phyloP scores from a whole-genome alignment of 2,797 vertebrate genomes.

The Sylvia borin region DNA sequence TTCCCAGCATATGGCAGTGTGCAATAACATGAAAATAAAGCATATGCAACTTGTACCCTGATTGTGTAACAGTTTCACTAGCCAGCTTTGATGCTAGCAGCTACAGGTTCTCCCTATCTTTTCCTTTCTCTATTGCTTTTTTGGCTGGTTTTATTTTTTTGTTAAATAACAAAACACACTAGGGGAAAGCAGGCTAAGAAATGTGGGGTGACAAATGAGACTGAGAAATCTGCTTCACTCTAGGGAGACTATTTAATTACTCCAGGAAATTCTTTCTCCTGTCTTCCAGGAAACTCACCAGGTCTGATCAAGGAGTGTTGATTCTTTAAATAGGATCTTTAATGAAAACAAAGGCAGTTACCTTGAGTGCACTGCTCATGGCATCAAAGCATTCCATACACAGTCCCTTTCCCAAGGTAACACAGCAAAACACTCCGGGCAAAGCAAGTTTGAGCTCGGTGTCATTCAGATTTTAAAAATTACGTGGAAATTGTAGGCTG shows the following conservation, averaged over 20 bases:
- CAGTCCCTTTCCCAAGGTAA: not conserved
- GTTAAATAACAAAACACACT: not conserved
- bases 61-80: not conserved
- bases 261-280: constrained; percentile 57
- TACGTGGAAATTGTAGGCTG: not conserved
- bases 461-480: not conserved
- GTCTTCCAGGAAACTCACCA: constrained; percentile 62
- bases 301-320: constrained; percentile 34
- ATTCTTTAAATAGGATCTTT: constrained; percentile 50
- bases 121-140: not conserved
- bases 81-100: not conserved
- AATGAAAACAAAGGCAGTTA: constrained; percentile 56
- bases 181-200: not conserved
- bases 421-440: not conserved
- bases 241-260: constrained; percentile 18
- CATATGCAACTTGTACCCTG: not conserved
- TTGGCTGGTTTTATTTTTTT: not conserved
- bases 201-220: constrained; percentile 1
- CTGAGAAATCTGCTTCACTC: constrained; percentile 5
- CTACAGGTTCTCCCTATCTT: not conserved
- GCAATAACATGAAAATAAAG: not conserved
- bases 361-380: not conserved
- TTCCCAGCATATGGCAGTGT: not conserved
- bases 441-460: rapidly evolving
- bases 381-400: not conserved